phyloP scores from a whole-genome alignment of 2,797 vertebrate genomes.

The Thripadectes ignobilis region DNA sequence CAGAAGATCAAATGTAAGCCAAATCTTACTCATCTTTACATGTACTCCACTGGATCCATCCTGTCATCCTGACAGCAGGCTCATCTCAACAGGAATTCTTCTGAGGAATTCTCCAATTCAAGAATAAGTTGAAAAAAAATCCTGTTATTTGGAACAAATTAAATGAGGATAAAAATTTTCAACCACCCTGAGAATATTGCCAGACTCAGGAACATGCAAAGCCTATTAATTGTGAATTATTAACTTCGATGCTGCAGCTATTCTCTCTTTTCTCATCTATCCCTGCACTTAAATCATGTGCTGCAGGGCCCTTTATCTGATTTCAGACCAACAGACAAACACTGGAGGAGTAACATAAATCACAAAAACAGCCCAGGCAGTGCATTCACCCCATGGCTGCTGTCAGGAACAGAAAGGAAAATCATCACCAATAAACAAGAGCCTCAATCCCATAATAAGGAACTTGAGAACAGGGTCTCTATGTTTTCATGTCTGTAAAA shows the following conservation, averaged over 20 bases:
- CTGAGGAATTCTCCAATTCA: not conserved
- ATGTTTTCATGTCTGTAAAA: slow-evolving; percentile 25
- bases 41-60: not conserved
- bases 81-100: not conserved
- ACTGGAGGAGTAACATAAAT: not conserved
- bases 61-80: not conserved
- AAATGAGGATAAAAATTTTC: not conserved
- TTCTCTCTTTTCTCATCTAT: not conserved
- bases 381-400: not conserved
- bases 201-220: not conserved
- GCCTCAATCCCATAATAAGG: not conserved
- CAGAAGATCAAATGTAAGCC: not conserved
- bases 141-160: not conserved
- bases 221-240: not conserved
- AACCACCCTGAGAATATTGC: not conserved
- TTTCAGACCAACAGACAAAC: not conserved
- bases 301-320: not conserved
- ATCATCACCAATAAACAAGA: slow-evolving; percentile 6
- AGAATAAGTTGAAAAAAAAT: not conserved
- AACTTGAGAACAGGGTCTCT: not conserved
- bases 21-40: not conserved
- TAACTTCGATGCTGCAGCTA: not conserved
- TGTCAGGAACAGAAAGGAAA: slow-evolving; percentile 6
- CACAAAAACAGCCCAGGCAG: not conserved
- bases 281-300: not conserved